Conservation (phyloP, 2,888 invertebrate species). For the Ichneumoninae sp. region DNA sequence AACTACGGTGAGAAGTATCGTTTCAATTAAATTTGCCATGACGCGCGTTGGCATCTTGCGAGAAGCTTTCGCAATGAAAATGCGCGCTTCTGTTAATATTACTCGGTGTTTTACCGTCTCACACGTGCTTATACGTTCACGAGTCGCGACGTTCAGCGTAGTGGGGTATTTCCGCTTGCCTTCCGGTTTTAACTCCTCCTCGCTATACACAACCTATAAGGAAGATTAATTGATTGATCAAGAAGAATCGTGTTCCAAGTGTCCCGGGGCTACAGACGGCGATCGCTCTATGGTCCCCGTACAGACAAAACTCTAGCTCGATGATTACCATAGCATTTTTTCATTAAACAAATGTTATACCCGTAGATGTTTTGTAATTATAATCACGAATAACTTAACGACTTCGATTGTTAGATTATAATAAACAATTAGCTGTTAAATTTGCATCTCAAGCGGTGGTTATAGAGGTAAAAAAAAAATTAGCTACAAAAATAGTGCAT, state of each 20-base stretch:
- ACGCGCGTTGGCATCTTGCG: constrained; percentile 7
- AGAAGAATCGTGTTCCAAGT: constrained; percentile 58
- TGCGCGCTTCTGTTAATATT: constrained; percentile 19
- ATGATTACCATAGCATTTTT: neutral
- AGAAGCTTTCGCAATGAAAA: constrained; percentile 6
- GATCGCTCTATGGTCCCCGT: constrained; percentile 70
- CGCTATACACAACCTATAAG: constrained; percentile 16
- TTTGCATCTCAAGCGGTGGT: constrained; percentile 10
- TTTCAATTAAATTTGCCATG: constrained; percentile 34
- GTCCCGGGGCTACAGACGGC: too few relatives aligned
- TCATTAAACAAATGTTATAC: neutral
- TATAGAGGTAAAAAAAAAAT: neutral
- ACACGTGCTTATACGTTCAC: constrained; percentile 27
- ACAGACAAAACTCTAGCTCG: constrained; percentile 63
- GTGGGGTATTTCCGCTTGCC: constrained; percentile 1
- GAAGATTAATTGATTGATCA: constrained; percentile 12
- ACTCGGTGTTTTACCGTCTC: constrained; percentile 33
- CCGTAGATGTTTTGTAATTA: neutral
- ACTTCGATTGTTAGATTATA: neutral
- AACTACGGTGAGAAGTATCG: constrained; percentile 12
- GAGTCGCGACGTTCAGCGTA: constrained; percentile 3
- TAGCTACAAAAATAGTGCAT: neutral
- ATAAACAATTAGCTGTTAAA: neutral
- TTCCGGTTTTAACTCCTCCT: constrained; percentile 19
- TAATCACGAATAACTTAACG: neutral